Evolutionary conservation across 1,140 invertebrate species (phyloP).

Genomic region (Hyles euphorbiae): DNA sequence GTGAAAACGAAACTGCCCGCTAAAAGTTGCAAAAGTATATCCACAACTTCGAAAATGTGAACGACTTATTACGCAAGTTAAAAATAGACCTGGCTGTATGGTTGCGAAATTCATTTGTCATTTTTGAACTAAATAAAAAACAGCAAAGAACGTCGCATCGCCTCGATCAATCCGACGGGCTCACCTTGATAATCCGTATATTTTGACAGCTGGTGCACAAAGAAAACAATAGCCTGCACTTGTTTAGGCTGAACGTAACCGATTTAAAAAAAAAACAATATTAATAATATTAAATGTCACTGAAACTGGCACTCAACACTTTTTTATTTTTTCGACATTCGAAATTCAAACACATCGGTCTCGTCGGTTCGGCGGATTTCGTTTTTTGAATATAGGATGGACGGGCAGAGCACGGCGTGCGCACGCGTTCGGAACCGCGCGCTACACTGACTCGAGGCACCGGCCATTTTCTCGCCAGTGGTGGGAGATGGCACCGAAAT

Average conservation of each 20-base stretch:
- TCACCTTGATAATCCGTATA: slow-evolving; percentile 50
- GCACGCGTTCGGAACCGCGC: slow-evolving; percentile 46
- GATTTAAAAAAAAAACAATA: slow-evolving; percentile 8
- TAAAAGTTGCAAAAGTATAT: no score
- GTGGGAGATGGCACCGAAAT: slow-evolving; percentile 44
- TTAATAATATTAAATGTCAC: neutral
- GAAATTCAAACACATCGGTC: no score
- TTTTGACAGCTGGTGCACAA: slow-evolving; percentile 56
- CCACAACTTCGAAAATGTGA: no score
- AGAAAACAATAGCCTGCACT: slow-evolving; percentile 41
- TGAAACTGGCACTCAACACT: slow-evolving; percentile 14
- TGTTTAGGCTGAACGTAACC: slow-evolving; percentile 14
- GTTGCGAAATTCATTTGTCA: neutral
- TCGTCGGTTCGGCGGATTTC: slow-evolving; percentile 19
- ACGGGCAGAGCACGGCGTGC: slow-evolving; percentile 25
- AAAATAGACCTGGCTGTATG: no score
- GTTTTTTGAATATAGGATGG: slow-evolving; percentile 23
- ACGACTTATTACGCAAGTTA: no score
- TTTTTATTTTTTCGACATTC: neutral
- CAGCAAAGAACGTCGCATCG: slow-evolving; percentile 14
- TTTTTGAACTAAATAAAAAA: slow-evolving; percentile 1
- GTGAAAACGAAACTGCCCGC: no score
- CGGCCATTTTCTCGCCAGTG: slow-evolving; percentile 53
- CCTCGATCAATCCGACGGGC: slow-evolving; percentile 23
- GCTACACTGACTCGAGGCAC: slow-evolving; percentile 41